A percentile compares a stretch with the other conserved stretches of the same genome.
Conservation (phyloP, 2,888 invertebrate genomes). For the Pyrgus malvae region DNA sequence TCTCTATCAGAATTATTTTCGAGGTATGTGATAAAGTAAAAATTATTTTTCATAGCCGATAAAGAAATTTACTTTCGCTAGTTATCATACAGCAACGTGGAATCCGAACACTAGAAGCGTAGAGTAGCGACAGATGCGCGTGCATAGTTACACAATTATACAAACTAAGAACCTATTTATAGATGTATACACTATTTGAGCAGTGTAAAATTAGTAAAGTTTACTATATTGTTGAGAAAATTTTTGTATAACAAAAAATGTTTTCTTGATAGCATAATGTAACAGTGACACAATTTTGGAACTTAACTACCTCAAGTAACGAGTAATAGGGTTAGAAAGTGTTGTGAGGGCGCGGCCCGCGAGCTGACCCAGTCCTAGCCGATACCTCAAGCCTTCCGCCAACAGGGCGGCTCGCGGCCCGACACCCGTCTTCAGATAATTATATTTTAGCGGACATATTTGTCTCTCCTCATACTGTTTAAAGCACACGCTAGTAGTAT, state of each 20-base stretch:
- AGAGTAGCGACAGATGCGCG: constrained; percentile 1
- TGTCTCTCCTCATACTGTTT: constrained; percentile 66
- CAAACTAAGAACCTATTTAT: constrained; percentile 35
- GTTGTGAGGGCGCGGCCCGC: constrained; percentile 49
- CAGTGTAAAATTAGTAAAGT: constrained; percentile 43
- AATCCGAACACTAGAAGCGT: too few relatives aligned
- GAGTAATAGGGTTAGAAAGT: constrained; percentile 62
- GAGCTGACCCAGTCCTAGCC: constrained; percentile 34
- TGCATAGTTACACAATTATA: constrained; percentile 21
- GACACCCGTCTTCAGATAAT: constrained; percentile 45
- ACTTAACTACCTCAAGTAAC: constrained; percentile 78
- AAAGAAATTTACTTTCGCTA: too few relatives aligned
- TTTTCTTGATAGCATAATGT: constrained; percentile 68
- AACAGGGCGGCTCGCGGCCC: constrained; percentile 31
- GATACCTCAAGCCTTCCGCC: constrained; percentile 37
- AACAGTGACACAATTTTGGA: constrained; percentile 64
- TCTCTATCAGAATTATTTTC: too few relatives aligned
- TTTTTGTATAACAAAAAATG: constrained; percentile 63
- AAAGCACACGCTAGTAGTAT: constrained; percentile 67
- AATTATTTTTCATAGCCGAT: too few relatives aligned
- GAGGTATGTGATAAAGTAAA: too few relatives aligned
- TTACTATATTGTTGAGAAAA: constrained; percentile 67
- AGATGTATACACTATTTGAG: constrained; percentile 48
- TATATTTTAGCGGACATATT: constrained; percentile 64
- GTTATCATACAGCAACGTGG: neutral